Base-by-base conservation (phyloP, 2,888 invertebrate species). In the Xiphydria camelus region DNA sequence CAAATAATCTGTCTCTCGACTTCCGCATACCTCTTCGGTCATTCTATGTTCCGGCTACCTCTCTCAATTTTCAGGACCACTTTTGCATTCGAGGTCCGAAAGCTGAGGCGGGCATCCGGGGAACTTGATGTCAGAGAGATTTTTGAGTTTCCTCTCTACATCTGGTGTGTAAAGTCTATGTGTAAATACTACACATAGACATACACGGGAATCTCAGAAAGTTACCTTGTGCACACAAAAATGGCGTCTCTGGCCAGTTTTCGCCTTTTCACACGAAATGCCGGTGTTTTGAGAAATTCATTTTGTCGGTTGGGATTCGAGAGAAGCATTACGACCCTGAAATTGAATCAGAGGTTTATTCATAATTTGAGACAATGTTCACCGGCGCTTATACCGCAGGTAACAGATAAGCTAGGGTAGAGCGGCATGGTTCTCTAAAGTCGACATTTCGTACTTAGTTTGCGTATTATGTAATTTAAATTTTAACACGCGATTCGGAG, bases 181-280 rank as follows among this genome's bases (percentile, higher is more conserved):
- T n/a, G n/a, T n/a, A n/a, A n/a, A n/a, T n/a, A n/a, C n/a, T n/a
- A n/a, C n/a, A n/a, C n/a, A n/a, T n/a, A n/a, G n/a, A n/a, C n/a
- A n/a, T n/a, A n/a, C n/a, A n/a, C n/a, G 12, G n/a, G n/a, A n/a
- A n/a, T n/a, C n/a, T n/a, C n/a, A 29, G 14, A 29, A 29, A 12
- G 12, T 29, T 14, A 29, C 12, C 15, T 14, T 29, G 12, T 10
- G 9, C 29, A 29, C 12, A 15, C 19, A 29, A 68, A 64, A 71
- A 75, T 75, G 74, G 74, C 73, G 66, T 65, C 69, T 36, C 58
- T 70, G 38, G 50, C 58, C 52, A 51, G 67, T 61, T 59, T 59
- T 40, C 68, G 73, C 57, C 41, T 69, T 41, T 58, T 73, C 29
- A 52, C 61, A 29, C 63, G 66, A 55, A 65, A 61, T 45, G 53